A percentile compares a stretch with the other conserved stretches of the same genome.
These are phyloP conservation scores for Morinoia aosen DNA, from an alignment of 2,888 invertebrate genomes.

Conservation along the genomic window DNA sequence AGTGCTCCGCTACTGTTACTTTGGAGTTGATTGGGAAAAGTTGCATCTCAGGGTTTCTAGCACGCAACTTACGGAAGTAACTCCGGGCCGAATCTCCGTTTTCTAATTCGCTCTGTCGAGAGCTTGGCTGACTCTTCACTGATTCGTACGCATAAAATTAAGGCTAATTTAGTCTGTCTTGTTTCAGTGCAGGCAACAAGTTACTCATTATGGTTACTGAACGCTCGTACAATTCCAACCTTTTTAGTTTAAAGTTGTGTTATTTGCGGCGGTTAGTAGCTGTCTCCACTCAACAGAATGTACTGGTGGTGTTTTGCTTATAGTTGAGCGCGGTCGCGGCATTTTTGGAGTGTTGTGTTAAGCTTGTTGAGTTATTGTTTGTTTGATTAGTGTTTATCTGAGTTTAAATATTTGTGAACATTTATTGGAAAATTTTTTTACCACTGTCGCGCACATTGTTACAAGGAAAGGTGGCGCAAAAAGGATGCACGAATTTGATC, in stretches of 20 bases:
- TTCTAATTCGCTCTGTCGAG: not conserved
- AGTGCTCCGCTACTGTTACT: not conserved
- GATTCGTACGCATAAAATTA: not conserved
- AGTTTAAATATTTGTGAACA: too few species aligned
- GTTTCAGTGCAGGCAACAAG: not conserved
- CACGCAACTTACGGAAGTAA: not conserved
- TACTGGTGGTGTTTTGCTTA: not conserved
- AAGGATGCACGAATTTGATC: too few species aligned
- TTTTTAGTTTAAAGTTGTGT: not conserved
- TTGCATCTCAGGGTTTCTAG: not conserved
- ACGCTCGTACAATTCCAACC: not conserved
- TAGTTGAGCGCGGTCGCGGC: not conserved
- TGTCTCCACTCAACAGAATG: not conserved
- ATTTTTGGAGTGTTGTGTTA: too few species aligned
- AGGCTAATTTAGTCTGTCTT: not conserved
- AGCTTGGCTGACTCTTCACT: not conserved
- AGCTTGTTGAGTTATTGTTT: too few species aligned
- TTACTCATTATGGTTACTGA: not conserved
- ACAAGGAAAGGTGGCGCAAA: too few species aligned
- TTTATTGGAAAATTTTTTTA: too few species aligned
- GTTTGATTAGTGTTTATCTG: too few species aligned
- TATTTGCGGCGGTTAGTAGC: not conserved
- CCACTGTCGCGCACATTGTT: too few species aligned
- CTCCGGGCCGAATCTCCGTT: not conserved
- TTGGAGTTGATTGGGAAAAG: not conserved